Evolutionary conservation across 2,113 vertebrate genomes (phyloP).

Genomic region (Camarhynchus parvulus): DNA sequence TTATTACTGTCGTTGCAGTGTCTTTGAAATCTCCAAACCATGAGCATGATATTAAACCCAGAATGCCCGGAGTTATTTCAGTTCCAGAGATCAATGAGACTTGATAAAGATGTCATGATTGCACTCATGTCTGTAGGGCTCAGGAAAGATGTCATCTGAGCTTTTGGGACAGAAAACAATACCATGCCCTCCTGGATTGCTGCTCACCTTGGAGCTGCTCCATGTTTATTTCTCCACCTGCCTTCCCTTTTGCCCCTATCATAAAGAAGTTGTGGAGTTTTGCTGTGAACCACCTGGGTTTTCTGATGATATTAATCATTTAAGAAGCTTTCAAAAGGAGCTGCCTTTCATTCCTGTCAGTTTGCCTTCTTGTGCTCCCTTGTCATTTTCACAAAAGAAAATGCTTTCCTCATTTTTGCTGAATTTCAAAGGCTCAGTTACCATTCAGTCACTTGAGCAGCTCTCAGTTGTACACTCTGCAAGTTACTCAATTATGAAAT

Average conservation of each 20-base stretch:
- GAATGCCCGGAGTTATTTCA: conserved; percentile 10
- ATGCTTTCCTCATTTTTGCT: background rate
- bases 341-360: background rate
- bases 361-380: background rate
- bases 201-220: background rate
- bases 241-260: background rate
- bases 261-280: background rate
- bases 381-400: background rate
- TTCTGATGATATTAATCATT: background rate
- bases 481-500: background rate
- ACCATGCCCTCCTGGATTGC: background rate
- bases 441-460: background rate
- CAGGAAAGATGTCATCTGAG: background rate
- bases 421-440: background rate
- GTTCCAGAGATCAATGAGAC: background rate
- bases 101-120: conserved; percentile 22
- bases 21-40: background rate
- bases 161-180: background rate
- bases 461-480: background rate
- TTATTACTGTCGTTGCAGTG: background rate
- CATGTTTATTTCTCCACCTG: background rate
- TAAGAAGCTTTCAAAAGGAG: background rate
- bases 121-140: background rate
- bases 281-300: background rate
- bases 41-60: background rate